These are phyloP conservation scores for Scrobipalpa atriplicella DNA, from an alignment of 2,888 invertebrate species.

Conservation along the genomic window DNA sequence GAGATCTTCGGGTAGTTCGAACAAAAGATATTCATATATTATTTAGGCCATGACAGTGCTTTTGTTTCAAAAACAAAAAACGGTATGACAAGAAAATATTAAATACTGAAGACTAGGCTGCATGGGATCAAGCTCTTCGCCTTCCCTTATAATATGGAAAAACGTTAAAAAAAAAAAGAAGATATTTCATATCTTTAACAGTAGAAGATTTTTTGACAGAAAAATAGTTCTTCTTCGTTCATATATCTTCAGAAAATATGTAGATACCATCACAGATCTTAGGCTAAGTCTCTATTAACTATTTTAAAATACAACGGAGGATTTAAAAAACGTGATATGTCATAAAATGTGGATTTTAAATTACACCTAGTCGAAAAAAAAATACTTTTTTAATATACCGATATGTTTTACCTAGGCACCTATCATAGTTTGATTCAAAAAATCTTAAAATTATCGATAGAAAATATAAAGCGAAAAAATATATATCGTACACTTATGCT, in stretches of 20 bases:
- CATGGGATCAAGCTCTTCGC: too few species aligned
- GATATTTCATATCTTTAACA: conserved; percentile 76
- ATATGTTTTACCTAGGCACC: conserved; percentile 74
- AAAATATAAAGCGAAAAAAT: conserved; percentile 42
- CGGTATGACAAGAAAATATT: conserved; percentile 38
- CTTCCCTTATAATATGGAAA: too few species aligned
- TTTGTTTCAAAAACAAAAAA: conserved; percentile 16
- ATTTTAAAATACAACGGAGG: conserved; percentile 44
- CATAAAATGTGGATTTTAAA: conserved; percentile 40
- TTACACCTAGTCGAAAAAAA: conserved; percentile 39
- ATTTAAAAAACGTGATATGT: conserved; percentile 45
- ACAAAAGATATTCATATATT: conserved; percentile 40
- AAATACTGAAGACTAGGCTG: too few species aligned
- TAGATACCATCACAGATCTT: conserved; percentile 61
- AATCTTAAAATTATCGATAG: conserved; percentile 34
- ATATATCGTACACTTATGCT: conserved; percentile 42
- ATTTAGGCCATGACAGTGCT: conserved; percentile 28
- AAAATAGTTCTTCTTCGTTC: conserved; percentile 55
- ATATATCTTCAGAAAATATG: conserved; percentile 67
- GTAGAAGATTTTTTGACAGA: conserved; percentile 53
- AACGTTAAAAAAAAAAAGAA: conserved; percentile 45
- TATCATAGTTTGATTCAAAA: conserved; percentile 51
- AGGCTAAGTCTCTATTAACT: conserved; percentile 49
- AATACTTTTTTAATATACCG: conserved; percentile 48
- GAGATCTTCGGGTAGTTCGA: conserved; percentile 36